phyloP scores from a whole-genome alignment of 2,797 vertebrate species.

The Tadarida brasiliensis region DNA sequence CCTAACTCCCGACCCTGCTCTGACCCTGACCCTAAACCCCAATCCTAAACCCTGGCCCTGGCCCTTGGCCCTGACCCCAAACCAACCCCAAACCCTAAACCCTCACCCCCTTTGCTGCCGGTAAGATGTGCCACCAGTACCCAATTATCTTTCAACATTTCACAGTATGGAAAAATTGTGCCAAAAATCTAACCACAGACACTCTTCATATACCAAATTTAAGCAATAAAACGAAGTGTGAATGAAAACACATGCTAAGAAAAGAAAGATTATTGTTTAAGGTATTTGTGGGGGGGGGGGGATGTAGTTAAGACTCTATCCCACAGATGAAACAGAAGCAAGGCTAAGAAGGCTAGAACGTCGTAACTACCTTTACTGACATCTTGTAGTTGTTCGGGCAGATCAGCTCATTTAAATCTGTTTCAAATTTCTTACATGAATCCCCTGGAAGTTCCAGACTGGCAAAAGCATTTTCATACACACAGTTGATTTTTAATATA shows the following conservation, averaged over 20 bases:
- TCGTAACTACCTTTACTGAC: constrained; percentile 83
- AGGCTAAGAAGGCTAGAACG: constrained; percentile 76
- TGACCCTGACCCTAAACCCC: background rate
- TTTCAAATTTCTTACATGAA: constrained; percentile 51
- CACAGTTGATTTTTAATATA: constrained; percentile 73
- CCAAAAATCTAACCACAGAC: background rate
- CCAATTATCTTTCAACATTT: background rate
- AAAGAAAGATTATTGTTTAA: background rate
- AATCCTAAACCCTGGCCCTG: background rate
- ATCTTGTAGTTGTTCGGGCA: constrained; percentile 59
- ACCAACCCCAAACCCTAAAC: background rate
- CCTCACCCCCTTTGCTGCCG: background rate
- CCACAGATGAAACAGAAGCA: constrained; percentile 31
- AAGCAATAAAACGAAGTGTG: background rate
- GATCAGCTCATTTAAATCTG: constrained; percentile 55
- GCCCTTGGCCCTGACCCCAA: background rate
- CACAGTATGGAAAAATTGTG: background rate
- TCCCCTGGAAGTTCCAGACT: constrained; percentile 59
- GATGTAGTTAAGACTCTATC: background rate
- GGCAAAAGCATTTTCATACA: constrained; percentile 60
- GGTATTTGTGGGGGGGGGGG: background rate
- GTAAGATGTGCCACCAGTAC: background rate
- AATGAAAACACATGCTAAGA: background rate
- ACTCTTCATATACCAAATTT: background rate
- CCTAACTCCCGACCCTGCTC: background rate